These are phyloP conservation scores for Drosophila lowei DNA, from an alignment of 1,140 invertebrate genomes.

Conservation along the genomic window DNA sequence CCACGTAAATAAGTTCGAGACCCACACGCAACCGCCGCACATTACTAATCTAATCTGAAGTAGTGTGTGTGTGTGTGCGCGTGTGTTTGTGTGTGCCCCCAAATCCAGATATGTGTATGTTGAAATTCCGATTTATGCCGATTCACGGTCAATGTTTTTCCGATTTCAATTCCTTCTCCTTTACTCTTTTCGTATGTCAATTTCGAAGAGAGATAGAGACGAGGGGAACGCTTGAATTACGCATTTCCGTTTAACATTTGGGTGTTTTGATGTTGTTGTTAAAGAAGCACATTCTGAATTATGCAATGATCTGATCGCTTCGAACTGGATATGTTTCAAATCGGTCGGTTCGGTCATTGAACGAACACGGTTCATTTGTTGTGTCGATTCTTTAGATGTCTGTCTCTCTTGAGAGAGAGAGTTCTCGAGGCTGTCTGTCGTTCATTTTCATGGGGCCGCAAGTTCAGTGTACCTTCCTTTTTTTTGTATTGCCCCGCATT, in stretches of 20 bases:
- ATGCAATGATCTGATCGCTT: slow-evolving; percentile 51
- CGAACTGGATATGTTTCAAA: slow-evolving; percentile 22
- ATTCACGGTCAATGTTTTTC: slow-evolving; percentile 76
- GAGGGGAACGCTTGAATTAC: slow-evolving; percentile 23
- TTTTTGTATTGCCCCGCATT: slow-evolving; percentile 4
- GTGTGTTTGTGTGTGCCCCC: neutral
- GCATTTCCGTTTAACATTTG: slow-evolving; percentile 56
- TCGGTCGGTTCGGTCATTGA: slow-evolving; percentile 72
- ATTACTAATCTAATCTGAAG: slow-evolving; percentile 56
- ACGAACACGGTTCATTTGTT: slow-evolving; percentile 27
- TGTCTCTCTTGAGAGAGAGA: slow-evolving; percentile 10
- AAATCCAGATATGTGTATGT: slow-evolving; percentile 7
- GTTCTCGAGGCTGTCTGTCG: slow-evolving; percentile 3
- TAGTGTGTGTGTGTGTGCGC: neutral
- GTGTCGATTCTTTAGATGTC: slow-evolving; percentile 26
- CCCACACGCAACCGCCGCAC: neutral
- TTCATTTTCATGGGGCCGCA: slow-evolving; percentile 12
- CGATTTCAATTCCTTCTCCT: slow-evolving; percentile 20
- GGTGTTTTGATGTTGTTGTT: slow-evolving; percentile 9
- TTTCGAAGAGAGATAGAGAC: neutral
- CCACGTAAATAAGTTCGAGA: slow-evolving; percentile 28
- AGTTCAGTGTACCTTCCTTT: slow-evolving; percentile 41
- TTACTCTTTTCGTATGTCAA: slow-evolving; percentile 15
- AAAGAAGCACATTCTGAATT: slow-evolving; percentile 44
- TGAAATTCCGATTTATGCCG: slow-evolving; percentile 54